Evolutionary conservation across 2,888 invertebrate species (phyloP), one percentile per base, ranked within the genome.

Genomic region (Sialis lutaria): DNA sequence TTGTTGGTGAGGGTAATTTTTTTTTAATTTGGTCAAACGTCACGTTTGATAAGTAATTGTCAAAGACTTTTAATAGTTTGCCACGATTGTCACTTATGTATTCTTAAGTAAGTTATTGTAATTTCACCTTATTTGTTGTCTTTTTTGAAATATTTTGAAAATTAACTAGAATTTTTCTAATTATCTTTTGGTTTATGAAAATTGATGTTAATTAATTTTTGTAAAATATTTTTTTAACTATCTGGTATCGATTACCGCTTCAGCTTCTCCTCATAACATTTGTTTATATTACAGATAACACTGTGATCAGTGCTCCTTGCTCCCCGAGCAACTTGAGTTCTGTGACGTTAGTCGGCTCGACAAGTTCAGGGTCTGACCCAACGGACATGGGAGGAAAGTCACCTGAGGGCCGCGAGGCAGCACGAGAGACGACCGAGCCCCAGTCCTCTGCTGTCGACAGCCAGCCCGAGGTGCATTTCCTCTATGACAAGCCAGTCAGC

Each of bases 241-340:
- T 6, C 13, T 39, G 39, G 39, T 6, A 34, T 8, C 35, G 8
- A 6, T 8, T 34, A 34, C n/a, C n/a, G 35, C 4, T 9, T n/a
- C 35, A n/a, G n/a, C n/a, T 35, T 9, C n/a, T 9, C 8, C n/a
- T 4, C 35, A n/a, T n/a, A n/a, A n/a, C n/a, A n/a, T n/a, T n/a
- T n/a, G n/a, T n/a, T n/a, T n/a, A n/a, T n/a, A n/a, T 35, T 35
- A 9, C 50, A 70, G 70, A 68, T 53, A 58, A 61, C 35, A 69
- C 67, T 6, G 63, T 66, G 22, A 52, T 69, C 30, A 75, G 74
- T 55, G 72, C 72, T 1, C 82, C 82, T 30, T 79, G 74, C 3
- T 83, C 84, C 0, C 83, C 83, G 1, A 80, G 83, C 40, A 83
- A 80, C 48, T 64, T 82, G 10, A 83, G 83, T 56, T 80, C 82